Percentiles rank a stretch among this genome's conserved stretches.
Conservation (phyloP, 2,797 vertebrate species). For the Acipenser oxyrinchus region DNA sequence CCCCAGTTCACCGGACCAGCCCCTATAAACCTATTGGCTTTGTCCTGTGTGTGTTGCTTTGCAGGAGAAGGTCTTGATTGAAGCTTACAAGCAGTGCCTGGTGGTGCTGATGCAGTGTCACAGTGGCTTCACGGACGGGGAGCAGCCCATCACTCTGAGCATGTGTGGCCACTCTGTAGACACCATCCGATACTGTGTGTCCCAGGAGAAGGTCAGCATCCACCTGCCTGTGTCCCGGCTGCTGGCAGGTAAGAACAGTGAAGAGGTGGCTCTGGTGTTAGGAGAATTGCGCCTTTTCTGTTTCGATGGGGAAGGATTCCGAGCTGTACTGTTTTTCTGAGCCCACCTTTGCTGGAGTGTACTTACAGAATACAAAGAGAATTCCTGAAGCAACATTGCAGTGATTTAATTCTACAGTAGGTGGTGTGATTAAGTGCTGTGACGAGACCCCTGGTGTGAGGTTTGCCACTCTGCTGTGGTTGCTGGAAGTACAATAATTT, state of each 20-base stretch:
- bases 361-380: no score
- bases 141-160: slow-evolving; percentile 83
- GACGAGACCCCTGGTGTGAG: no score
- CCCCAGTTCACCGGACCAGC: background rate
- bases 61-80: slow-evolving; percentile 83
- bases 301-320: no score
- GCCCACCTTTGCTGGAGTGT: no score
- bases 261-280: no score
- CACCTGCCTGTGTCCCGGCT: slow-evolving; percentile 89
- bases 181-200: slow-evolving; percentile 90
- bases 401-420: no score
- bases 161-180: slow-evolving; percentile 87
- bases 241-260: slow-evolving; percentile 72
- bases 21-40: background rate
- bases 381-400: no score
- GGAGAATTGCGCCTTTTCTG: no score
- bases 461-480: no score
- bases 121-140: slow-evolving; percentile 79
- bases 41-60: slow-evolving; percentile 23
- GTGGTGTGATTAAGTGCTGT: no score
- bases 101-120: slow-evolving; percentile 77
- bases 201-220: slow-evolving; percentile 94
- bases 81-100: slow-evolving; percentile 87
- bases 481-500: no score
- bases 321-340: no score